Conservation (phyloP, 2,113 vertebrate species). For the Anarrhichthys ocellatus region DNA sequence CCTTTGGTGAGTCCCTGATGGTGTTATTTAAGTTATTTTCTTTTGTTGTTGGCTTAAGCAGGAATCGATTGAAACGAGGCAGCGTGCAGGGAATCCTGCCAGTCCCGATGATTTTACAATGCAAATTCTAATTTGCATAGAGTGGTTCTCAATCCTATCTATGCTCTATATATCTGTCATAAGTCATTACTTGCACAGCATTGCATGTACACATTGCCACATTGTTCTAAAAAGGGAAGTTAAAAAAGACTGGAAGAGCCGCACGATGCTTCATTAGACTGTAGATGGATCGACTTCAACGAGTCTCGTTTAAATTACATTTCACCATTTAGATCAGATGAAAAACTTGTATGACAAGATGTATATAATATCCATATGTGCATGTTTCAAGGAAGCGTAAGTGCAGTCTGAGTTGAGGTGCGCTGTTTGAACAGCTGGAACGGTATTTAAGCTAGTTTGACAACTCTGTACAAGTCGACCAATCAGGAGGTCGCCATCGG, state of each 20-base stretch:
- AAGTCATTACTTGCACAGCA: background rate
- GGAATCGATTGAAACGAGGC: background rate
- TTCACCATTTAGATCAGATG: background rate
- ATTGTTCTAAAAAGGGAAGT: slow-evolving; percentile 26
- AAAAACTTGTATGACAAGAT: background rate
- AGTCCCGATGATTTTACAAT: background rate
- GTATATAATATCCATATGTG: background rate
- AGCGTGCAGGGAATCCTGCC: background rate
- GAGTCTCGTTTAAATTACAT: background rate
- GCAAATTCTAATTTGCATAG: slow-evolving; percentile 10
- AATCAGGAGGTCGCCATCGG: background rate
- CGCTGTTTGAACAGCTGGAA: background rate
- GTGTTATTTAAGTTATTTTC: background rate
- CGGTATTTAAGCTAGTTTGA: slow-evolving; percentile 6
- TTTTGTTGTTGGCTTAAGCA: background rate
- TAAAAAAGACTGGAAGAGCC: background rate
- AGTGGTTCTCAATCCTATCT: background rate
- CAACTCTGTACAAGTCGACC: background rate
- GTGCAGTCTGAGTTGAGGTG: background rate
- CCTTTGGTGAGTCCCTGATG: background rate
- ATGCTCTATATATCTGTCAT: background rate
- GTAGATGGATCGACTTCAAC: background rate
- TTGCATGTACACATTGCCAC: slow-evolving; percentile 9
- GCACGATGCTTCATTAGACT: background rate
- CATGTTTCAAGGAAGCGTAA: background rate